Evolutionary conservation across 1,140 invertebrate species (phyloP).

Genomic region (Asbolus verrucosus): DNA sequence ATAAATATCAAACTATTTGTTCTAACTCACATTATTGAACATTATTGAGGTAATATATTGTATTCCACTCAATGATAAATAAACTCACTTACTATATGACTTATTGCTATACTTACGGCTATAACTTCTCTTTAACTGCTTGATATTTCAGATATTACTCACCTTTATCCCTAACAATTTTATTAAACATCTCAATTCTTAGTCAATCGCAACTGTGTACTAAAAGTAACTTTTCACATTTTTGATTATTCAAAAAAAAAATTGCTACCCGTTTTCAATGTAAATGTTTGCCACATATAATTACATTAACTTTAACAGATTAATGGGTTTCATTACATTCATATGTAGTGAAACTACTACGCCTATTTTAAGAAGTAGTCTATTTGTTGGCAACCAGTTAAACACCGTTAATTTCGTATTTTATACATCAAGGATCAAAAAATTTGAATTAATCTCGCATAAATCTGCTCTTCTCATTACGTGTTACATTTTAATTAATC

Average conservation of each 20-base stretch:
- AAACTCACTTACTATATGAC: conserved; percentile 38
- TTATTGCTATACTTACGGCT: conserved; percentile 36
- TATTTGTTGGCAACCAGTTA: background rate
- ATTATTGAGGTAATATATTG: conserved; percentile 41
- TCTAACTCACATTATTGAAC: conserved; percentile 26
- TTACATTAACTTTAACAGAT: too few relatives aligned
- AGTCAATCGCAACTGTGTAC: background rate
- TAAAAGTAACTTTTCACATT: background rate
- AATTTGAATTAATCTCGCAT: too few relatives aligned
- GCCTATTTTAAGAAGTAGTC: too few relatives aligned
- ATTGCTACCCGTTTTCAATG: too few relatives aligned
- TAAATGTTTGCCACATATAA: too few relatives aligned
- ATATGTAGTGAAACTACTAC: too few relatives aligned
- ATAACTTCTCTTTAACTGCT: conserved; percentile 45
- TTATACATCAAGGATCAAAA: too few relatives aligned
- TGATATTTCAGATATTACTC: conserved; percentile 42
- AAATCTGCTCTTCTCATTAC: too few relatives aligned
- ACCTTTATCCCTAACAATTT: background rate
- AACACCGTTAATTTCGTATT: background rate
- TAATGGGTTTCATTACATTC: too few relatives aligned
- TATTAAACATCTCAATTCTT: conserved; percentile 23
- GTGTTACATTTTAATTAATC: too few relatives aligned
- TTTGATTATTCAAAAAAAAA: too few relatives aligned
- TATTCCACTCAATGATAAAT: conserved; percentile 26
- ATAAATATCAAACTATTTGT: conserved; percentile 43